Base-by-base conservation (phyloP, 2,888 invertebrate species). In the Agrochola lota region DNA sequence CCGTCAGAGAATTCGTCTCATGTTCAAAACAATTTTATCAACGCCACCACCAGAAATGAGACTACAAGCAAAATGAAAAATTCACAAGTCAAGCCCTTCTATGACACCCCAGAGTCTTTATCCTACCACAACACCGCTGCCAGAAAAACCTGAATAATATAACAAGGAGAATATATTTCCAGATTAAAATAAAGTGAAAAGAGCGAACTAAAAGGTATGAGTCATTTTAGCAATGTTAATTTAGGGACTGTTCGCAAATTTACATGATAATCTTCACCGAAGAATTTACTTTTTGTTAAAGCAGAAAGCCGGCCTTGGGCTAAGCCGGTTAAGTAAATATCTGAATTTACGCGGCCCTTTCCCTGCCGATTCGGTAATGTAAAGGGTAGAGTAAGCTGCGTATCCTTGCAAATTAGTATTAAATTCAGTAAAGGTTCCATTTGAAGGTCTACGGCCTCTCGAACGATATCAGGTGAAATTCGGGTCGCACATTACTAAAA, bases 171-270 rank as follows among this genome's bases (percentile, higher is more conserved):
- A 77, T 81, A 75, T 76, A 78, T 73, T 78, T 69, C 55, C 43
- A 55, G 69, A 74, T 70, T 55, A 66, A 87, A 77, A 78, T 67
- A 80, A 81, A 79, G 73, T 80, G 78, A 76, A 84, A 83, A 85
- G 26, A 71, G 62, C 64, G 11, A 75, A 73, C 57, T 40, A 70
- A 79, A 85, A 86, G 64, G 70, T 79, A 68, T 72, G 46, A 83
- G 35, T 64, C 63, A 62, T 69, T 74, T 77, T 46, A 69, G 43
- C 59, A 43, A 68, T 86, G 86, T 83, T 83, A 71, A 86, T 83
- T 86, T 71, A 85, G 67, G 83, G 70, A 64, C 74, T 77, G 75
- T 81, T 71, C 78, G 74, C 83, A 81, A 85, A 88, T 88, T 88
- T 78, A 78, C 77, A 83, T 87, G 80, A 71, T 88, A 87, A 88